Percentiles rank a stretch among this genome's conserved stretches.
These are phyloP conservation scores for Mus musculus DNA, from an alignment of 2,113 vertebrate species.

Conservation along the genomic window DNA sequence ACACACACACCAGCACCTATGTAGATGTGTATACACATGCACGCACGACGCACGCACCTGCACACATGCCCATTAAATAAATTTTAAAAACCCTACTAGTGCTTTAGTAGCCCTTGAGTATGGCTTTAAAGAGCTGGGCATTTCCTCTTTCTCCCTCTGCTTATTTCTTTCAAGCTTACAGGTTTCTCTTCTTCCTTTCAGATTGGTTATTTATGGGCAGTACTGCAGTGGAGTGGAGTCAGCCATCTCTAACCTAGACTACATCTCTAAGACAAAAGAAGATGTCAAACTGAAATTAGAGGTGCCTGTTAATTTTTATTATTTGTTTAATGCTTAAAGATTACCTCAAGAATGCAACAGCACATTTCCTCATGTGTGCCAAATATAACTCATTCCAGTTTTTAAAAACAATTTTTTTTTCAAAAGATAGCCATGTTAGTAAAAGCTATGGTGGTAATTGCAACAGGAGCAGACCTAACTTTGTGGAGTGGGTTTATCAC, in stretches of 20 bases:
- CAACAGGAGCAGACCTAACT: not conserved
- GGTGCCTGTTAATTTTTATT: slow-evolving; percentile 85
- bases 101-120: not conserved
- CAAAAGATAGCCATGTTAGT: not conserved
- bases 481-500: not conserved
- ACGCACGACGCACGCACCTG: too few relatives aligned
- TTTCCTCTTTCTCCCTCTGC: not conserved
- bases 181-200: slow-evolving; percentile 78
- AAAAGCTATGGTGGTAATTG: not conserved
- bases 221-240: slow-evolving; percentile 98
- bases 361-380: not conserved
- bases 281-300: slow-evolving; percentile 96
- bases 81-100: not conserved
- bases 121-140: not conserved
- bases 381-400: not conserved
- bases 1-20: too few relatives aligned
- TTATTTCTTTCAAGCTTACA: not conserved
- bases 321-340: not conserved
- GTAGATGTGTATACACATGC: too few relatives aligned
- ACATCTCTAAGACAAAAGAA: slow-evolving; percentile 96
- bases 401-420: slow-evolving; percentile 1
- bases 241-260: slow-evolving; percentile 93
- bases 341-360: not conserved
- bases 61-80: not conserved
- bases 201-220: slow-evolving; percentile 96